Percentiles rank a stretch among this genome's conserved stretches.
Evolutionary conservation across 2,888 invertebrate genomes (phyloP).

Genomic region (Clivina fossor): DNA sequence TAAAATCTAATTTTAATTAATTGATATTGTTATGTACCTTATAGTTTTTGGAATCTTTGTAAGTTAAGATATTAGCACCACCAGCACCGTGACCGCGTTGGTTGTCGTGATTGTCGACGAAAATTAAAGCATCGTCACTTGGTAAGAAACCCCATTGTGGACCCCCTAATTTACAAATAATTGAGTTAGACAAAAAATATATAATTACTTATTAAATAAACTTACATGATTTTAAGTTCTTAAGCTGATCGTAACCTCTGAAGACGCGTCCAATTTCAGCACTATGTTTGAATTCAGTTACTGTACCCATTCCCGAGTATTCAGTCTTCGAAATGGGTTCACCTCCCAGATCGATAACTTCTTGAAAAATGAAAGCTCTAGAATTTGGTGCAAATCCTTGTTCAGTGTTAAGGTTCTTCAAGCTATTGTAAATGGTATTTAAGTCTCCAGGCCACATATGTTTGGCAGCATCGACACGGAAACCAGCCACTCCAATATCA

Average conservation of each 20-base stretch:
- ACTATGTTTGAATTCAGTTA: conserved; percentile 76
- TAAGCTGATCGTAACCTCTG: conserved; percentile 62
- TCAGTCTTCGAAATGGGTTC: conserved; percentile 54
- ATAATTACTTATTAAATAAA: conserved; percentile 42
- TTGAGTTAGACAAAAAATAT: neutral
- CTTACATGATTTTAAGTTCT: conserved; percentile 61
- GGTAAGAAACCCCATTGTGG: conserved; percentile 65
- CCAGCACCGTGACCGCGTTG: conserved; percentile 72
- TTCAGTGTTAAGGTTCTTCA: conserved; percentile 63
- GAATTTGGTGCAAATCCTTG: conserved; percentile 66
- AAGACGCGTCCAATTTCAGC: conserved; percentile 60
- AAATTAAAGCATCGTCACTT: conserved; percentile 63
- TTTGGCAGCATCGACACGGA: conserved; percentile 76
- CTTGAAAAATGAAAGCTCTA: conserved; percentile 72
- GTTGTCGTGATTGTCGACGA: conserved; percentile 91
- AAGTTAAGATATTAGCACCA: conserved; percentile 62
- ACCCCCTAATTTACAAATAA: conserved; percentile 50
- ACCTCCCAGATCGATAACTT: conserved; percentile 69
- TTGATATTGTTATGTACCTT: conserved; percentile 52
- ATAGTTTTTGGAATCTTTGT: conserved; percentile 65
- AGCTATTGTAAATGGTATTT: conserved; percentile 62
- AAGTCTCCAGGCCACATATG: conserved; percentile 81
- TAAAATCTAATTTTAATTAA: too few species aligned
- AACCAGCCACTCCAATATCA: conserved; percentile 79
- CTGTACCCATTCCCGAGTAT: conserved; percentile 57